Base-by-base conservation (phyloP, 2,797 vertebrate species). In the Cyclopterus lumpus region DNA sequence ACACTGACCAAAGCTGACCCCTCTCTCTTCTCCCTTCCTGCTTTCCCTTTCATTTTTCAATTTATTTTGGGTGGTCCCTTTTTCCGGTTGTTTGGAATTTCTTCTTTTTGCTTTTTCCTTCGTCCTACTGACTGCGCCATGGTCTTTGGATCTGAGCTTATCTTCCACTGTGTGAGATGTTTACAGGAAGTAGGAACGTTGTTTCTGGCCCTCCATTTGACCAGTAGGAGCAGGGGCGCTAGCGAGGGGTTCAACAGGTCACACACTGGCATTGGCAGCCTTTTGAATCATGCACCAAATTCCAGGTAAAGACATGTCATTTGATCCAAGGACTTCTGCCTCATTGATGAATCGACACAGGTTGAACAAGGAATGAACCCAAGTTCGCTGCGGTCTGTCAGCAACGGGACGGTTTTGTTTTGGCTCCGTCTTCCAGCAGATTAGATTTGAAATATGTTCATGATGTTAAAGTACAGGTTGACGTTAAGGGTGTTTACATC, bases 301-400 rank as follows among this genome's bases (percentile, higher is more conserved):
- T 79, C 67, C 87, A 94, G 94, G 94, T 94, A 93, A 93, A 80
- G 49, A n/a, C 30, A 69, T 65, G 32, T 9, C 24, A 62, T 64
- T 63, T 20, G 36, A 48, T 36, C n/a, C 4, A 1, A n/a, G 24
- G 59, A 57, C 42, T 0, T 49, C 5, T 62, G 38, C 18, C 58
- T 61, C 2, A 54, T 20, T 38, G 14, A 42, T n/a, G 12, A 8
- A 54, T 48, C 9, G 3, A 18, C 0, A 57, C 30, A 8, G n/a
- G 10, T 65, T 51, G 8, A 38, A 51, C 28, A 11, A 42, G 34
- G 44, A 65, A 49, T 48, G 0, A 73, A 63, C 38, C 57, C 10
- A 4, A 1, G 10, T 40, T 12, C 14, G 36, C 14, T n/a, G 4
- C 5, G 32, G 28, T 34, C 16, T 58, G 18, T 49, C 40, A 38